Percentiles rank a stretch among this genome's conserved stretches.
phyloP scores from a whole-genome alignment of 2,888 invertebrate species.

The Julus scandinavius region DNA sequence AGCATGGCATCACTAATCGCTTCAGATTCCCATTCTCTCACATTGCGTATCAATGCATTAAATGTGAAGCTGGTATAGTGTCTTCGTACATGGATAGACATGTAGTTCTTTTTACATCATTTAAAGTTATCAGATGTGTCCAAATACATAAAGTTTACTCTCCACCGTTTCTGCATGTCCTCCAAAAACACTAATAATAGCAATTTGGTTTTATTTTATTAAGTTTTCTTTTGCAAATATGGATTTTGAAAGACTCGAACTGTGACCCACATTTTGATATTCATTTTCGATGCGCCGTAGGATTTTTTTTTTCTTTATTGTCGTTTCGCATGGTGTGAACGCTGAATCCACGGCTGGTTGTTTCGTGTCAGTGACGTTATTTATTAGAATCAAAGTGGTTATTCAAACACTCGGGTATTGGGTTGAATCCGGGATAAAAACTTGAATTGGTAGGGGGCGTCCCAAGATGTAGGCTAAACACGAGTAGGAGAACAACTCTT shows the following conservation, averaged over 20 bases:
- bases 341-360: background rate
- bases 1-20: too few species aligned
- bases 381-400: slow-evolving; percentile 16
- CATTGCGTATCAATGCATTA: background rate
- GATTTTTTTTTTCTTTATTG: background rate
- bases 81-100: too few species aligned
- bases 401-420: background rate
- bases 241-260: slow-evolving; percentile 29
- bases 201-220: too few species aligned
- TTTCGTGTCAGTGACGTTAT: slow-evolving; percentile 34
- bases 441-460: slow-evolving; percentile 26
- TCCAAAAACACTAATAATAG: too few species aligned
- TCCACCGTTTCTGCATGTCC: too few species aligned
- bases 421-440: background rate
- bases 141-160: too few species aligned
- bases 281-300: background rate
- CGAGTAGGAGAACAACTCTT: background rate
- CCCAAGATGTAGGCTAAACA: background rate
- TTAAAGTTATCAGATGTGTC: too few species aligned
- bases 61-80: background rate
- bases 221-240: background rate
- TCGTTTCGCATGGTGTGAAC: slow-evolving; percentile 26
- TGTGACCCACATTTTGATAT: slow-evolving; percentile 19
- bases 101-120: too few species aligned
- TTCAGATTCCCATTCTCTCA: too few species aligned